These are phyloP conservation scores for Cosmia trapezina DNA, from an alignment of 2,888 invertebrate species.

Conservation along the genomic window DNA sequence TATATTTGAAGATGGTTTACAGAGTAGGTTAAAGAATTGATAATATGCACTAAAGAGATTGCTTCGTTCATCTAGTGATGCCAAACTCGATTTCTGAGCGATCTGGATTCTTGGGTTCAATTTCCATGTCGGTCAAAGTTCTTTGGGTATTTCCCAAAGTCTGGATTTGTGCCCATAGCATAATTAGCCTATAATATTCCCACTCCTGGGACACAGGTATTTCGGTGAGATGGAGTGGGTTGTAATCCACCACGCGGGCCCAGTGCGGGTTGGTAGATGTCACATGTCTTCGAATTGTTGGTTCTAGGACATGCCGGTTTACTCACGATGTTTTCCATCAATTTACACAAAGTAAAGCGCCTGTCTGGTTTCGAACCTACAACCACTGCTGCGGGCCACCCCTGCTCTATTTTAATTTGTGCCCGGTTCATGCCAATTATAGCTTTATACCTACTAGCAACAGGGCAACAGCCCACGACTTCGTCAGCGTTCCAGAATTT, in stretches of 20 bases:
- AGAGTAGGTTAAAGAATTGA: neutral
- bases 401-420: neutral
- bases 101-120: neutral
- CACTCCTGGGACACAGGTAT: too few species aligned
- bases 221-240: too few species aligned
- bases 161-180: neutral
- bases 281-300: too few species aligned
- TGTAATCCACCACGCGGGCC: too few species aligned
- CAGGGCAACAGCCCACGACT: neutral
- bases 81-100: neutral
- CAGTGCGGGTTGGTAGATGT: too few species aligned
- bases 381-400: too few species aligned
- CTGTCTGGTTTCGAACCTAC: too few species aligned
- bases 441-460: neutral
- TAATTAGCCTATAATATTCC: too few species aligned
- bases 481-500: too few species aligned
- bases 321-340: too few species aligned
- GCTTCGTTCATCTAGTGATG: neutral
- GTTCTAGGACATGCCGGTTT: too few species aligned
- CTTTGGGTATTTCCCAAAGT: neutral
- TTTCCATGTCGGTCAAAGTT: neutral
- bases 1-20: constrained; percentile 11
- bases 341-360: too few species aligned
- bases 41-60: neutral
- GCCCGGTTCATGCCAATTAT: neutral